Conservation (phyloP, 2,888 invertebrate genomes). For the Carpatolechia fugitivella region DNA sequence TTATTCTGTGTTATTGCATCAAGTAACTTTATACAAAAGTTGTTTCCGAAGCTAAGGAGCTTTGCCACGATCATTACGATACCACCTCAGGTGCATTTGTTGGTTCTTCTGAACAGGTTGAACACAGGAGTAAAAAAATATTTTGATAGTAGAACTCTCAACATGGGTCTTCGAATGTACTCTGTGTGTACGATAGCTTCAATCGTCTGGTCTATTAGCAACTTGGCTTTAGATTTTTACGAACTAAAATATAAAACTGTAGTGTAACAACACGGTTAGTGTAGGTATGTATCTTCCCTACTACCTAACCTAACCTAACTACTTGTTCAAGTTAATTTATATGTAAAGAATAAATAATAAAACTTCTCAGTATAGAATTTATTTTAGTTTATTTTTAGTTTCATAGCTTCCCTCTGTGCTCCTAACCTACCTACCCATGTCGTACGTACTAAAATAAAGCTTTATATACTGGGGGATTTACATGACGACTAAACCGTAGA, state of each 20-base stretch:
- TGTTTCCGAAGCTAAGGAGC: constrained; percentile 42
- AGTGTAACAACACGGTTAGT: neutral
- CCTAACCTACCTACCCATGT: too few relatives aligned
- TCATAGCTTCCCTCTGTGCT: too few relatives aligned
- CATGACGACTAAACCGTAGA: too few relatives aligned
- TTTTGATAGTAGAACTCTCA: neutral
- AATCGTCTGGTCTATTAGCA: neutral
- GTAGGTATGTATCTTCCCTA: too few relatives aligned
- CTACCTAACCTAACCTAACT: too few relatives aligned
- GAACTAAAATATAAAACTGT: neutral
- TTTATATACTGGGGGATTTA: too few relatives aligned
- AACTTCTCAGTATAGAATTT: too few relatives aligned
- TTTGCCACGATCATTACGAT: constrained; percentile 45
- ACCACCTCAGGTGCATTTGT: constrained; percentile 54
- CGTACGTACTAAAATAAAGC: too few relatives aligned
- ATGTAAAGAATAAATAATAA: too few relatives aligned
- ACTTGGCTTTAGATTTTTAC: neutral
- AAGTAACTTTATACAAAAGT: constrained; percentile 40
- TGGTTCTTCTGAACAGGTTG: constrained; percentile 18
- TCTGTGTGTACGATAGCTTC: neutral
- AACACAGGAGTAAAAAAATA: neutral
- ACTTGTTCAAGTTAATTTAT: too few relatives aligned
- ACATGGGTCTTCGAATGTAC: neutral
- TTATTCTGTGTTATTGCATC: constrained; percentile 41
- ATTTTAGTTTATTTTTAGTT: too few relatives aligned